Evolutionary conservation across 2,797 vertebrate genomes (phyloP).

Genomic region (Anabacerthia variegaticeps): DNA sequence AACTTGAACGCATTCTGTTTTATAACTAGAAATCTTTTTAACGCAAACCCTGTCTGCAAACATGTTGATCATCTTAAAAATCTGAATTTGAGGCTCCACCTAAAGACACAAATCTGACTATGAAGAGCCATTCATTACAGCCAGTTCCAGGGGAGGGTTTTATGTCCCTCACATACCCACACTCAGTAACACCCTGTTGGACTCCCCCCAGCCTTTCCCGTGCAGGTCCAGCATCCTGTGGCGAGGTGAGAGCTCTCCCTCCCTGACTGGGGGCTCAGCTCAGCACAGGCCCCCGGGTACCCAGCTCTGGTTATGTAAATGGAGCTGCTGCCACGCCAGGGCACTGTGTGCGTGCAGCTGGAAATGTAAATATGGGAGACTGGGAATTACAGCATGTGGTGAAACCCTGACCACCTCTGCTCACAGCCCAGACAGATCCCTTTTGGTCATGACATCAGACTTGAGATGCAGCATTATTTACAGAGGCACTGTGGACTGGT

Average conservation of each 20-base stretch:
- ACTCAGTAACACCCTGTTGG: background rate
- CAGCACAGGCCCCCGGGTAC: accelerated
- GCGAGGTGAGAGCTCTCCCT: background rate
- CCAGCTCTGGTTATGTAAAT: background rate
- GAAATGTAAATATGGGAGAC: background rate
- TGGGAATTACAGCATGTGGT: background rate
- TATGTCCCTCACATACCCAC: accelerated
- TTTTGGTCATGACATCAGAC: background rate
- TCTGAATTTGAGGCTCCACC: background rate
- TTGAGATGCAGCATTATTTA: background rate
- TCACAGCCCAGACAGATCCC: background rate
- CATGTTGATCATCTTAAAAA: background rate
- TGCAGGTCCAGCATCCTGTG: background rate
- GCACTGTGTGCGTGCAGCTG: background rate
- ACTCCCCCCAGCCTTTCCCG: accelerated
- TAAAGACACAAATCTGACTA: background rate
- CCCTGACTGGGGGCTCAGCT: background rate
- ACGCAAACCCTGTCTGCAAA: background rate
- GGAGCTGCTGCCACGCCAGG: background rate
- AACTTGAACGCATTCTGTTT: slow-evolving; percentile 2
- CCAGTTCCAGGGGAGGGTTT: background rate
- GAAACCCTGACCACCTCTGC: background rate
- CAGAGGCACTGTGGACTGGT: background rate
- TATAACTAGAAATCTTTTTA: background rate
- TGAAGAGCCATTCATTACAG: accelerated